Conservation (phyloP, 2,113 vertebrate species). For the Oreochromis aureus region DNA sequence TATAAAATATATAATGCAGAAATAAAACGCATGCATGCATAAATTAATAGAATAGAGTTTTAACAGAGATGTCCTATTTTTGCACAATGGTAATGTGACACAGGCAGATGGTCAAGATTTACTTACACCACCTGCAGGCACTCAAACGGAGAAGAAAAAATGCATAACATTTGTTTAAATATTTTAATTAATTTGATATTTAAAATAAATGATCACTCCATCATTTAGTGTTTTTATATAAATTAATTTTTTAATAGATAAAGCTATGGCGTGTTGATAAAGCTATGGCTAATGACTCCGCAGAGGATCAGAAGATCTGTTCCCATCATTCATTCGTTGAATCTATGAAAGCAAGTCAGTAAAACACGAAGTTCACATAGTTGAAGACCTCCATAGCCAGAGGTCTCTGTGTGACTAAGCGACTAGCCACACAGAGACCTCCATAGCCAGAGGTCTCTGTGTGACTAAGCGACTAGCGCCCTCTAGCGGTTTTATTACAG, state of each 20-base stretch:
- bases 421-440: background rate
- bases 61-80: background rate
- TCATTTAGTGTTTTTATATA: background rate
- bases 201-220: background rate
- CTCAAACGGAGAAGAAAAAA: background rate
- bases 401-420: background rate
- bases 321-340: background rate
- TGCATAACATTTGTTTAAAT: background rate
- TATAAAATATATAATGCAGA: background rate
- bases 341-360: background rate
- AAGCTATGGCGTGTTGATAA: background rate
- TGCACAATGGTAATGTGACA: background rate
- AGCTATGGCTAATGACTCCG: background rate
- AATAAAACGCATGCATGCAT: background rate
- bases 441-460: background rate
- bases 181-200: background rate
- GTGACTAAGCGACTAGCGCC: background rate
- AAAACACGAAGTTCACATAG: background rate
- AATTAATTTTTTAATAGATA: background rate
- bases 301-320: background rate
- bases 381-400: background rate
- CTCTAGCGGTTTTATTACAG: constrained; percentile 13
- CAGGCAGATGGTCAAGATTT: background rate
- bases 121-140: background rate
- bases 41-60: background rate